phyloP scores from a whole-genome alignment of 2,113 vertebrate species.

The Centropus unirufus region DNA sequence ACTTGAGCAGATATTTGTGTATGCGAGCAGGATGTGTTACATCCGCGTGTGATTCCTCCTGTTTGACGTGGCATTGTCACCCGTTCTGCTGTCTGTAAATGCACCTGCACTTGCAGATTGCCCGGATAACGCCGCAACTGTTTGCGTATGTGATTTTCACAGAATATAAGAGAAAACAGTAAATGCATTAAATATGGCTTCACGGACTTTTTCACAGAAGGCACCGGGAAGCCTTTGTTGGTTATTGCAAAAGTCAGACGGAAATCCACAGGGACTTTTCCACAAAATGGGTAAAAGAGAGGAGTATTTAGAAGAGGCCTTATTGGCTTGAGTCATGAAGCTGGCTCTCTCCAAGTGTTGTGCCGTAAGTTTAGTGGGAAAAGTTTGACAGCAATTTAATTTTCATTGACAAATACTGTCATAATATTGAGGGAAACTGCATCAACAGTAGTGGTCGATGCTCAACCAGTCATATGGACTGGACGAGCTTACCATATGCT shows the following conservation, averaged over 20 bases:
- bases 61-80: rapidly evolving
- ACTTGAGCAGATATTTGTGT: background rate
- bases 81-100: background rate
- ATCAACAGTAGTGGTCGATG: slow-evolving; percentile 86
- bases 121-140: background rate
- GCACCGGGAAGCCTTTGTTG: background rate
- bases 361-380: slow-evolving; percentile 80
- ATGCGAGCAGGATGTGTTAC: background rate
- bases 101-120: background rate
- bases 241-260: slow-evolving; percentile 35
- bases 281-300: slow-evolving; percentile 48
- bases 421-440: slow-evolving; percentile 84
- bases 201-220: background rate
- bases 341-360: slow-evolving; percentile 76
- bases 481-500: slow-evolving; percentile 84
- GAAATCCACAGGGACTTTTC: slow-evolving; percentile 22
- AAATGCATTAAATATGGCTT: background rate
- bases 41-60: background rate
- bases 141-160: background rate
- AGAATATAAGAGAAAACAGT: background rate
- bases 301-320: slow-evolving; percentile 67
- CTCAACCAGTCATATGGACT: slow-evolving; percentile 88
- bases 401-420: slow-evolving; percentile 86
- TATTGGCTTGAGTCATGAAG: slow-evolving; percentile 75
- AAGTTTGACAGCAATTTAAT: slow-evolving; percentile 87